Base-by-base conservation (phyloP, 2,113 vertebrate genomes). In the Amphiprion percula region DNA sequence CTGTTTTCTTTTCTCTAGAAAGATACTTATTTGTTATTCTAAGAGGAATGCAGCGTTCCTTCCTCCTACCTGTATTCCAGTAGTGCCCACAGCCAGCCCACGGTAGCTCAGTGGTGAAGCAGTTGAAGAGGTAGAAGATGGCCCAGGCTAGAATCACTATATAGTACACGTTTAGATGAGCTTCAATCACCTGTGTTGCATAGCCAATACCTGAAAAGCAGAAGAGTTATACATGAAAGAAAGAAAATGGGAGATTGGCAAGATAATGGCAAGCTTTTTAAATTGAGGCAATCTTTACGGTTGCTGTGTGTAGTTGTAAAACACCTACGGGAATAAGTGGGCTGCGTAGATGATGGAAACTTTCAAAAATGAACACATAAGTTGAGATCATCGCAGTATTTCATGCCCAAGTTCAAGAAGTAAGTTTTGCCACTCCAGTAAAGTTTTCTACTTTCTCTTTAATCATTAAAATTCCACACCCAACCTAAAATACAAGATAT, bases 61-160 rank as follows among this genome's bases (percentile, higher is more conserved):
- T 61, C 61, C 50, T 71, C 84, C 56, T 93, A 99, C 98, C 97
- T 96, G 98, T 99, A 80, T 99, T 99, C 98, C 98, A 99, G 55
- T 97, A 96, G 15, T 99, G 97, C 3, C 97, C 97, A 90, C 98
- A 99, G 9, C 94, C 95, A 56, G 98, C 98, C 98, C 98, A 99
- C 64, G 98, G 98, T 28, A 99, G 96, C 76, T 99, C 97, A 0
- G 96, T 97, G 72, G 97, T 98, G 85, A 99, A 99, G 93, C 97
- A 99, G 90, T 99, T 99, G 90, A 97, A 97, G 92, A 99, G 94
- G 94, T 99, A 99, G 94, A 99, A 99, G 89, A 99, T 97, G 71
- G 98, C 97, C 98, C 98, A 99, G 4, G 98, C 95, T 87, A 99
- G 93, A 91, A 99, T 99, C 70, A 99, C 97, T 92, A 99, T 95